phyloP scores from a whole-genome alignment of 2,888 invertebrate species.

The Drosophila barbarae region DNA sequence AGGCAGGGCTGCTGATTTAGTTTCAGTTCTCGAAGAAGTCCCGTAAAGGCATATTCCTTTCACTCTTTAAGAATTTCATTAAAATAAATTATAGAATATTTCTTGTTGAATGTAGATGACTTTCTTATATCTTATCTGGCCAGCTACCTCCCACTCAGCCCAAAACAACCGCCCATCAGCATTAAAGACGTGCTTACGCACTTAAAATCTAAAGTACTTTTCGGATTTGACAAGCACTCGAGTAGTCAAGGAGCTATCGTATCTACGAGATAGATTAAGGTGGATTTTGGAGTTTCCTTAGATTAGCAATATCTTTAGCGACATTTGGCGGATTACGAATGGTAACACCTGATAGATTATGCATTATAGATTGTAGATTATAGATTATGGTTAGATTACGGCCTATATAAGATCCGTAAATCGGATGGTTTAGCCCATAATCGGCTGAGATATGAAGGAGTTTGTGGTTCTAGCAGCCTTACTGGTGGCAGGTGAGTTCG shows the following conservation, averaged over 20 bases:
- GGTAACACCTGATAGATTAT: not conserved
- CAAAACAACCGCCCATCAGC: not conserved
- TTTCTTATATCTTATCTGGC: not conserved
- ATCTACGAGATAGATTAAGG: not conserved
- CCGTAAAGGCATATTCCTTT: not conserved
- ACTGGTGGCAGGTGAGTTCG: conserved; percentile 1
- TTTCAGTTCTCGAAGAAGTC: not conserved
- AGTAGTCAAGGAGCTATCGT: not conserved
- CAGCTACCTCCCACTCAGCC: not conserved
- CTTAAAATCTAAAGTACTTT: not conserved
- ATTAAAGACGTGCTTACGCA: conserved; percentile 7
- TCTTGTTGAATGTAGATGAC: not conserved
- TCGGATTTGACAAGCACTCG: not conserved
- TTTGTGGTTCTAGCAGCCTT: not conserved
- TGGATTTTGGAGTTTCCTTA: conserved; percentile 3
- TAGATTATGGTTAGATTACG: not conserved
- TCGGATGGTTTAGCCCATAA: not conserved
- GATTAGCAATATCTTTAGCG: not conserved
- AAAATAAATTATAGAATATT: too few relatives aligned
- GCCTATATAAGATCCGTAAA: conserved; percentile 3
- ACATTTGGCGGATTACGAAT: not conserved
- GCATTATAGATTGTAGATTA: not conserved
- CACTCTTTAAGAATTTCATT: not conserved
- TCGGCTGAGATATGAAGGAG: conserved; percentile 3
- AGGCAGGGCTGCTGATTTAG: too few relatives aligned